Evolutionary conservation across 2,797 vertebrate species (phyloP).

Genomic region (Merluccius polli): DNA sequence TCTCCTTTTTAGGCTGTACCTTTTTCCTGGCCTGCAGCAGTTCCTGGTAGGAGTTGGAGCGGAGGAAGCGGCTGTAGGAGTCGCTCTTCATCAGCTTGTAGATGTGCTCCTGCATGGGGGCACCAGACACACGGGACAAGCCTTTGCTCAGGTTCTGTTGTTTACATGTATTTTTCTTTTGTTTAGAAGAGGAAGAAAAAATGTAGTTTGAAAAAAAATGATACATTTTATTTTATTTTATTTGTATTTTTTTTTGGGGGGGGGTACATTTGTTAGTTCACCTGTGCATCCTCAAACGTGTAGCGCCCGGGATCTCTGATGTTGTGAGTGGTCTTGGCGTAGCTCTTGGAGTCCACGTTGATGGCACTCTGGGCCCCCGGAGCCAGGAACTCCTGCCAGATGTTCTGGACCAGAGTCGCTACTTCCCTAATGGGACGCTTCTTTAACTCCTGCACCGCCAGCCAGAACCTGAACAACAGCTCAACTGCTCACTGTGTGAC

Average conservation of each 20-base stretch:
- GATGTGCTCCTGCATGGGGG: conserved; percentile 79
- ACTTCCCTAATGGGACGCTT: conserved; percentile 80
- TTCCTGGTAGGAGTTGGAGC: conserved; percentile 87
- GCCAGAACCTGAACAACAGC: conserved; percentile 76
- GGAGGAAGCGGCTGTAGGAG: conserved; percentile 86
- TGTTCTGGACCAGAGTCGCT: conserved; percentile 79
- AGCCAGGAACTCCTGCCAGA: conserved; percentile 85
- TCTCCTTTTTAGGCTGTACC: conserved; percentile 63
- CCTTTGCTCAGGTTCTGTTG: not conserved
- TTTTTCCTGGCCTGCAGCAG: conserved; percentile 88
- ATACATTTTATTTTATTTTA: too few species aligned
- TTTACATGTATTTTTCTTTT: not conserved
- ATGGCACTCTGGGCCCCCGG: conserved; percentile 83
- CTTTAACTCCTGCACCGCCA: conserved; percentile 84
- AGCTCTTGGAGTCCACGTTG: conserved; percentile 85
- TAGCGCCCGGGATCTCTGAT: conserved; percentile 83
- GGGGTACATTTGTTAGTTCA: conserved; percentile 31
- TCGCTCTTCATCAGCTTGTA: conserved; percentile 90
- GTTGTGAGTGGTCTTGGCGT: conserved; percentile 84
- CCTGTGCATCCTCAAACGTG: conserved; percentile 84
- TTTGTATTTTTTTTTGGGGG: too few species aligned
- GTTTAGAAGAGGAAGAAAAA: not conserved
- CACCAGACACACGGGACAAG: not conserved
- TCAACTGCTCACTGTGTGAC: not conserved
- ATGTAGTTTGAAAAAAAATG: too few species aligned